Conservation (phyloP, 2,888 invertebrate genomes). For the Tineola bisselliella region DNA sequence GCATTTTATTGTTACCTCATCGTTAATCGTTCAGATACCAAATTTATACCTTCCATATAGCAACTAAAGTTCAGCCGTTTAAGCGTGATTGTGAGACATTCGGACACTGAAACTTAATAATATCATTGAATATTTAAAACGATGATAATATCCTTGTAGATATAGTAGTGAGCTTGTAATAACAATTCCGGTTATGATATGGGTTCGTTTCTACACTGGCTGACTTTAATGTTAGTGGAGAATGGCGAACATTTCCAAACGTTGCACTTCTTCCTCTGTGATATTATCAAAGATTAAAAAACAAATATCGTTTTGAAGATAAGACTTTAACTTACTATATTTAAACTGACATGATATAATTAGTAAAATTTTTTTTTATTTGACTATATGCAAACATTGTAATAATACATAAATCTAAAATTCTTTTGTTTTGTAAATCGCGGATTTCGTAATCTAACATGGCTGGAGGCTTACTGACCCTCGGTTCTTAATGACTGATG, state of each 20-base stretch:
- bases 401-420: background rate
- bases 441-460: background rate
- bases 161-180: background rate
- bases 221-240: background rate
- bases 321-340: too few species aligned
- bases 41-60: too few species aligned
- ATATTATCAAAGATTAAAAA: conserved; percentile 6
- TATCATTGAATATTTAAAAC: too few species aligned
- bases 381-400: too few species aligned
- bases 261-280: conserved; percentile 7
- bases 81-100: too few species aligned
- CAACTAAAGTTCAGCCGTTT: too few species aligned
- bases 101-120: too few species aligned
- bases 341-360: too few species aligned
- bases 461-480: conserved; percentile 12
- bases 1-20: too few species aligned
- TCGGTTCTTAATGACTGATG: conserved; percentile 5
- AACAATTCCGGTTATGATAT: conserved; percentile 9
- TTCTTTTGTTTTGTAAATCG: background rate
- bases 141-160: too few species aligned
- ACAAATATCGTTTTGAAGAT: background rate
- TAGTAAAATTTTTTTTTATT: too few species aligned
- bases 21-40: too few species aligned
- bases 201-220: background rate
- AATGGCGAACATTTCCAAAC: conserved; percentile 7